Evolutionary conservation across 64 coral and sea anemone species (phyloP), one percentile per base, ranked within the genome.

Genomic region (Dendrophyllia cribrosa): DNA sequence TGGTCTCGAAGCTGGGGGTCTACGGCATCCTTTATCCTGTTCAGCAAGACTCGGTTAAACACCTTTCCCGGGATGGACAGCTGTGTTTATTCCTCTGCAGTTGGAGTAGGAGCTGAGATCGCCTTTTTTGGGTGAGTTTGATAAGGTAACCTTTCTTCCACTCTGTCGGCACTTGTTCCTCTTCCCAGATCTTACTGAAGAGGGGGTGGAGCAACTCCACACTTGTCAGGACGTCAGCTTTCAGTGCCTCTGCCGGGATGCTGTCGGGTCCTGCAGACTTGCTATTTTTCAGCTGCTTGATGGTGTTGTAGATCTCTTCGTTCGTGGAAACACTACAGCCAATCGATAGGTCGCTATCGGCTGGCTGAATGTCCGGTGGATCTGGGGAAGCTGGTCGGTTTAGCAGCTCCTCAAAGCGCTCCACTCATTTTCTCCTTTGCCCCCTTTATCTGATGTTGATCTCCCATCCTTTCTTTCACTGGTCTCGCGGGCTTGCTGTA

Each of bases 101-200:
- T 60, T 9, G 4, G 58, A 60, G 58, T 5, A 60, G 58, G 2
- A 60, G 58, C 58, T 60, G 58, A 60, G 58, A 60, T 60, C 3
- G 16, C 58, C 58, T 86, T 60, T 60, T 60, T 60, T 60, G 9
- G 6, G 58, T 7, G 58, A 60, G 6, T 7, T 60, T 60, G 58
- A 60, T 60, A 2, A 60, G 58, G 6, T 60, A 60, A 60, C 58
- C 58, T 16, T 60, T 5, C 58, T 60, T 60, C 58, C 58, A 60
- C 58, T 60, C 58, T 60, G 58, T 60, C 67, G 82, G 70, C 22
- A 93, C 84, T 22, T 59, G 34, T 34, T 34, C 34, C 34, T 34
- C 34, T 34, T 34, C 72, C 89, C 79, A 74, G n/a, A 75, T 91
- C 76, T 67, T 91, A 7, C 34, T 53, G 61, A 92, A 92, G 8